A percentile compares a stretch with the other conserved stretches of the same genome.
phyloP scores from a whole-genome alignment of 2,888 invertebrate species.

The Autographa pulchrina region DNA sequence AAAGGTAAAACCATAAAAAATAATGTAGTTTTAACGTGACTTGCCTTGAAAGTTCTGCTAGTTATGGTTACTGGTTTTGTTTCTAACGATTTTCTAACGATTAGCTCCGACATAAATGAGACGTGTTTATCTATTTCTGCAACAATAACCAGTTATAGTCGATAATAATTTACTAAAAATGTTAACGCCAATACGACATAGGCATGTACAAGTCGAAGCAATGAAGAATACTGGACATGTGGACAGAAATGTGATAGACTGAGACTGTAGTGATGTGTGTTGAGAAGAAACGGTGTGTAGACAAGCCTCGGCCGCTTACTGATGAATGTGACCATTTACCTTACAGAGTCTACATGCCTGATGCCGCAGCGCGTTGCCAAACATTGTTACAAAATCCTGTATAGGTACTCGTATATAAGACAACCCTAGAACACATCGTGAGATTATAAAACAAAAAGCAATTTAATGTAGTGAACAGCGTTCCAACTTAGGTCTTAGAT shows the following conservation, averaged over 20 bases:
- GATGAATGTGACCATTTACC: slow-evolving; percentile 84
- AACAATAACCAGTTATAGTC: slow-evolving; percentile 29
- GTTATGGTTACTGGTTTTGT: neutral
- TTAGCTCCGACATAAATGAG: slow-evolving; percentile 26
- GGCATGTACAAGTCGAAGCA: slow-evolving; percentile 53
- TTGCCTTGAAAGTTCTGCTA: neutral
- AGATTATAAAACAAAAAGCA: slow-evolving; percentile 48
- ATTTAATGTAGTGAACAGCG: slow-evolving; percentile 28
- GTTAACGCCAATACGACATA: slow-evolving; percentile 21
- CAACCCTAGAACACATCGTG: slow-evolving; percentile 44
- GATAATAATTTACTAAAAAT: slow-evolving; percentile 31
- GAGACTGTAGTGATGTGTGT: slow-evolving; percentile 69
- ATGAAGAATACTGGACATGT: slow-evolving; percentile 46
- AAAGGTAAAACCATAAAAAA: neutral
- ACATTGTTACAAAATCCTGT: slow-evolving; percentile 66
- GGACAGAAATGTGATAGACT: slow-evolving; percentile 67
- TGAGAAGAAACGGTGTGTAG: slow-evolving; percentile 71
- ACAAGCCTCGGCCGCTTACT: slow-evolving; percentile 66
- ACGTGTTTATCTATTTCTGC: slow-evolving; percentile 41
- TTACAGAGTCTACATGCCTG: slow-evolving; percentile 81
- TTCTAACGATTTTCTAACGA: slow-evolving; percentile 14
- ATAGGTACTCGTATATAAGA: slow-evolving; percentile 58
- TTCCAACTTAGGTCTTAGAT: slow-evolving; percentile 10
- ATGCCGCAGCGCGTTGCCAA: slow-evolving; percentile 79
- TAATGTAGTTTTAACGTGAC: neutral